A percentile compares a stretch with the other conserved stretches of the same genome.
phyloP scores from a whole-genome alignment of 2,888 invertebrate genomes.

The Beris chalybata region DNA sequence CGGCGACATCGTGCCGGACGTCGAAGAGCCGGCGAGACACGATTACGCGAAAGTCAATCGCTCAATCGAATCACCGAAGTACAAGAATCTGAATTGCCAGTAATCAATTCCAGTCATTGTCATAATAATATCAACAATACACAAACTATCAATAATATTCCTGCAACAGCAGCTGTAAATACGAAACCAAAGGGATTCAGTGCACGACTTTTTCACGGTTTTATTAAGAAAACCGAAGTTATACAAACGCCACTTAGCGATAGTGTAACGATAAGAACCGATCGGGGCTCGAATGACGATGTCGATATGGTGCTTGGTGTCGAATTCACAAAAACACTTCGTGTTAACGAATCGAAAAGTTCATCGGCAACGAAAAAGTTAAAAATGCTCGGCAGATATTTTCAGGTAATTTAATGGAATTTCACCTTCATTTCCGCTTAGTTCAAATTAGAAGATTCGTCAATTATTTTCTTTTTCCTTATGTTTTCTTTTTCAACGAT shows the following conservation, averaged over 20 bases:
- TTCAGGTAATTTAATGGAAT: conserved; percentile 64
- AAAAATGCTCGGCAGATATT: conserved; percentile 67
- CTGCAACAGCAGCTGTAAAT: conserved; percentile 36
- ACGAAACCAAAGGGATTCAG: conserved; percentile 42
- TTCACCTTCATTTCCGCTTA: conserved; percentile 43
- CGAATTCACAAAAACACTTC: conserved; percentile 52
- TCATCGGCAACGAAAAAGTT: conserved; percentile 60
- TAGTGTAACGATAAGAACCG: conserved; percentile 37
- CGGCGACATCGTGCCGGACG: conserved; percentile 61
- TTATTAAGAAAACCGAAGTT: conserved; percentile 33
- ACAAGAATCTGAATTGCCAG: conserved; percentile 65
- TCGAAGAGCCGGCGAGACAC: conserved; percentile 64
- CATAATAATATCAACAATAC: conserved; percentile 13
- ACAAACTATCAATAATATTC: conserved; percentile 26
- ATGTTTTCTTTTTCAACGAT: conserved; percentile 23
- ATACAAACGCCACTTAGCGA: conserved; percentile 40
- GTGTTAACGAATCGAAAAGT: conserved; percentile 51
- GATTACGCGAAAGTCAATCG: conserved; percentile 79
- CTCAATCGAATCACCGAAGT: conserved; percentile 84
- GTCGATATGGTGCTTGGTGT: conserved; percentile 54
- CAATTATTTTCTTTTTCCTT: conserved; percentile 21
- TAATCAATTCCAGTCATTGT: conserved; percentile 35
- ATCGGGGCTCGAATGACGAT: conserved; percentile 44
- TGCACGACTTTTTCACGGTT: conserved; percentile 42
- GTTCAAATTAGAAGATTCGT: background rate